Evolutionary conservation across 1,140 invertebrate species (phyloP), one percentile per base, ranked within the genome.

Genomic region (Camponotus floridanus): DNA sequence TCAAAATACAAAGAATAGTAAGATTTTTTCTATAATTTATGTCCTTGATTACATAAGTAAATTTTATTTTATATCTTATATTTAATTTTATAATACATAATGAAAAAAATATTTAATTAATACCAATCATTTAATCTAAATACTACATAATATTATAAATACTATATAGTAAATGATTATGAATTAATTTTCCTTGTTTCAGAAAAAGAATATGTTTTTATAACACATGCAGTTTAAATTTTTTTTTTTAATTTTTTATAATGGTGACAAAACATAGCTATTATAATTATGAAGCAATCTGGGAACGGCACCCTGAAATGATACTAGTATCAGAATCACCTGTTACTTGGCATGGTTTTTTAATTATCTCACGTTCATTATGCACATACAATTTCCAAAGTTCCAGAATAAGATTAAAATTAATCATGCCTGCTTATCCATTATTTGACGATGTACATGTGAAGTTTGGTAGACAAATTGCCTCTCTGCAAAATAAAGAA

Each of bases 351-450:
- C 81, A 91, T 81, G 93, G 93, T 5, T 88, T 92, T 78, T 80
- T 94, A 36, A 87, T 74, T 2, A 45, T 93, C 4, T 36, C 57
- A 0, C 18, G 61, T 36, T 61, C 31, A 8, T 51, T 42, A 0
- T 79, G 51, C 31, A n/a, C 55, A 36, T 7, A 8, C 51, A 81
- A 76, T 65, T 45, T 73, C 2, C 76, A 7, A 18, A 45, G 86
- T 36, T 65, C 65, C 6, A 90, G 88, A 76, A 48, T 94, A 0
- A 90, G 88, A 67, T 70, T 94, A 2, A 92, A 92, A 90, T 39
- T 94, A 9, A 68, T 70, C n/a, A 85, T 88, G 6, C 91, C 92
- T 21, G 90, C 89, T 85, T 94, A 92, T 92, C 93, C 93, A 31
- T 42, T 7, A 33, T 81, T 94, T 7, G 18, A 70, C 9, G 48